Base-by-base conservation (phyloP, 2,113 vertebrate genomes). In the Podiceps cristatus region DNA sequence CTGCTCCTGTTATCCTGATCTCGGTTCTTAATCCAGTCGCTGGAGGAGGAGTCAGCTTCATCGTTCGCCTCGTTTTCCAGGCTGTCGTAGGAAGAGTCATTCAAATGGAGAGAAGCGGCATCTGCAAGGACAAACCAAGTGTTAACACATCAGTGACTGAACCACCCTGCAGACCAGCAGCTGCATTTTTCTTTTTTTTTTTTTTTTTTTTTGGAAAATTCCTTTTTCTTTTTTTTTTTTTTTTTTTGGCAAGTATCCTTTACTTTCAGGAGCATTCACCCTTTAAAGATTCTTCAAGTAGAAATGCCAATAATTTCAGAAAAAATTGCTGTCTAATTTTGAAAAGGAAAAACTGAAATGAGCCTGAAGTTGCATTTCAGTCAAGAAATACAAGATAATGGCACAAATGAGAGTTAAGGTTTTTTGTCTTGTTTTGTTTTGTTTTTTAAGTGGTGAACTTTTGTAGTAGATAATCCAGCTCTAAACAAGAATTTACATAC, bases 81-180 rank as follows among this genome's bases (percentile, higher is more conserved):
- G 92, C 99, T 99, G 97, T 99, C 99, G 2, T 99, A 99, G 79
- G 99, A 99, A 15, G 99, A 99, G 97, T 99, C 99, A 18, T 99
- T 99, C 97, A 99, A 98, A 91, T 99, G 99, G 93, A 99, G 99
- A 79, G 98, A 99, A 44, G 99, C 98, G 40, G 98, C 98, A 88
- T 99, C 99, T 99, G 97, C 73, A 74, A 93, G 81, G 87, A 95
- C 47, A 58, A 98, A 96, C 44, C 28, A 69, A 59, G 67, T 13
- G 50, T 96, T 88, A 96, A 74, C 55, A 87, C 18, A 66, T 9
- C 35, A 28, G 59, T 22, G 45, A 77, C 76, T 42, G 59, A 95
- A 69, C 11, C 4, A 59, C 28, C 7, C 66, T 25, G 60, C 37
- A 18, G 40, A 81, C 7, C 77, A 56, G 56, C 35, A 68, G 52